Evolutionary conservation across 2,888 invertebrate genomes (phyloP).

Genomic region (Aradus depressus): DNA sequence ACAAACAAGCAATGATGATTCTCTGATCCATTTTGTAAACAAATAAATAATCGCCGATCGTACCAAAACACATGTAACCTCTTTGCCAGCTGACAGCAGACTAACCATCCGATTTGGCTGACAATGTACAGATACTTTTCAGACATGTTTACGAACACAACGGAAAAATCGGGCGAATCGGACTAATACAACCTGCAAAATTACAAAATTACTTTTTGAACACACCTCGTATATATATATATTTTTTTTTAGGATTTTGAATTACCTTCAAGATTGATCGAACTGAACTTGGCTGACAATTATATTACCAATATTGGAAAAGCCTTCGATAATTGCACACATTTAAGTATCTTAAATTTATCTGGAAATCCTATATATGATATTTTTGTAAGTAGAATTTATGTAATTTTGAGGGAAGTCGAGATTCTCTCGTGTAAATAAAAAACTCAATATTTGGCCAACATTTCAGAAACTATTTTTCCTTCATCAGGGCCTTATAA

Average conservation of each 20-base stretch:
- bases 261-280: background rate
- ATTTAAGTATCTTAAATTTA: slow-evolving; percentile 5
- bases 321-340: background rate
- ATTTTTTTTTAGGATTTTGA: slow-evolving; percentile 3
- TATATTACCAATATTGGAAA: background rate
- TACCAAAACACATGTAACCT: too few species aligned
- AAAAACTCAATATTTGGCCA: background rate
- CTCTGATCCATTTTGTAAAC: too few species aligned
- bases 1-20: too few species aligned
- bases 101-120: too few species aligned
- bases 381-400: slow-evolving; percentile 10
- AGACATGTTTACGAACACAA: too few species aligned
- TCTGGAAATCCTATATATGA: slow-evolving; percentile 6
- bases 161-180: background rate
- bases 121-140: too few species aligned
- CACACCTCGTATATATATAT: background rate
- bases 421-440: background rate
- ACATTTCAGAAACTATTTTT: background rate
- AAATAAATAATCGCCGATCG: too few species aligned
- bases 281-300: slow-evolving; percentile 10
- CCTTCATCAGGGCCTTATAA: background rate
- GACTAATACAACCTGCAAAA: background rate
- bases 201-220: background rate
- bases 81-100: too few species aligned
- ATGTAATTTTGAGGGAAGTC: background rate